Evolutionary conservation across 2,797 vertebrate species (phyloP), one percentile per base, ranked within the genome.

Genomic region (Gymnodraco acuticeps): DNA sequence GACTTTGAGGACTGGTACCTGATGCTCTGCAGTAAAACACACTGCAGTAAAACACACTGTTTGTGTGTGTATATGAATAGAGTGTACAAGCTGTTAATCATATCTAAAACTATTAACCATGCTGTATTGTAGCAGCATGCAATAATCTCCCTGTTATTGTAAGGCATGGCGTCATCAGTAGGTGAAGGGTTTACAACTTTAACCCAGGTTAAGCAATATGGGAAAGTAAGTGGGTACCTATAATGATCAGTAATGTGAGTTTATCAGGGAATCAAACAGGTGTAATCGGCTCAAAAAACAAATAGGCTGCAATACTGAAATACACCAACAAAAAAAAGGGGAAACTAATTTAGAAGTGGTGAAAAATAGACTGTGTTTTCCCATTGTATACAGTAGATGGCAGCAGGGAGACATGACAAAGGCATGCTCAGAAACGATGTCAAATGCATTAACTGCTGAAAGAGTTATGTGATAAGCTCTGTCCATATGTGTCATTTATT

Each of bases 371-470:
- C 5, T 88, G 81, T 80, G 68, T 47, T 83, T 70, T 20, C 3
- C 11, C n/a, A 15, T 60, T 59, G 17, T 0, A 2, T 53, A 51
- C 89, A 87, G 62, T 13, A 90, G 90, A 70, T 81, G 88, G 80
- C 84, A 89, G 87, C 80, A 88, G 59, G 47, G 70, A 75, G 14
- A 68, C 43, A 52, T 12, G 27, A 64, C 33, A 3, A 5, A 17
- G 5, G 4, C 13, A 1, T 19, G 4, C 31, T 17, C 15, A 20
- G 1, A 43, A 16, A 55, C 17, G 3, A 10, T 0, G 31, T 14
- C 14, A 55, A 1, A 17, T 3, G 6, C 48, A 20, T 38, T 3
- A 50, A 11, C 38, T 17, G 41, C 23, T 53, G 42, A 64, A 46
- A 48, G 15, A 52, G 17, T 17, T 31, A 73, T 23, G 13, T 60